Conservation (phyloP, 2,113 vertebrate genomes). For the Okapia johnstoni region DNA sequence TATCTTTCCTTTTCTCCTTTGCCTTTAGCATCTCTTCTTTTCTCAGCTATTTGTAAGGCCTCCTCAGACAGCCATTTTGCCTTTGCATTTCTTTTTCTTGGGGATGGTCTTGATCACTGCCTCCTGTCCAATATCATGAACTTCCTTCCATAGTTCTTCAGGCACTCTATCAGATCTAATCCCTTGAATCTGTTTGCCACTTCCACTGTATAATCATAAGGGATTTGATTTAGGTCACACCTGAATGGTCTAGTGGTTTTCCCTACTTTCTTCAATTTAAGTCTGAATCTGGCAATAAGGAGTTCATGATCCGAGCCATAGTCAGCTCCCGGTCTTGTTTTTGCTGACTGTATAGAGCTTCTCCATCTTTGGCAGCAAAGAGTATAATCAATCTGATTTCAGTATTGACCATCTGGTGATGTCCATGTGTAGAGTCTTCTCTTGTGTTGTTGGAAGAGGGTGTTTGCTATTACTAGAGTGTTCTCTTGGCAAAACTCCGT, state of each 20-base stretch:
- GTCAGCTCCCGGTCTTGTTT: not conserved
- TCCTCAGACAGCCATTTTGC: not conserved
- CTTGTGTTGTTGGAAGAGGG: not conserved
- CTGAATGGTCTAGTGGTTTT: not conserved
- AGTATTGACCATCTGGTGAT: not conserved
- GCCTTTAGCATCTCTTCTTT: not conserved
- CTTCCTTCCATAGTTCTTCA: not conserved
- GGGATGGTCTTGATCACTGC: not conserved
- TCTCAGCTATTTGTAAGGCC: not conserved
- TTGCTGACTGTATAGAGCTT: not conserved
- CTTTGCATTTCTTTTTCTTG: not conserved
- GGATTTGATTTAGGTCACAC: not conserved
- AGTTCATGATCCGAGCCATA: not conserved
- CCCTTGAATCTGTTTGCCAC: not conserved
- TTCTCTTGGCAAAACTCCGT: not conserved
- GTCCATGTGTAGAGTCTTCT: not conserved
- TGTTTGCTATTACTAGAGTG: not conserved
- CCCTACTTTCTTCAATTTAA: not conserved
- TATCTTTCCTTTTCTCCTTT: not conserved
- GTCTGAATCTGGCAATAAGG: not conserved
- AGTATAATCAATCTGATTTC: not conserved
- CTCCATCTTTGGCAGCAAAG: not conserved
- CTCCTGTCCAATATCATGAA: not conserved
- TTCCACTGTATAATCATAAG: not conserved
- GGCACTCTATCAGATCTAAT: not conserved